These are phyloP conservation scores for Eretmodus cyanostictus DNA, from an alignment of 2,113 vertebrate genomes.

Conservation along the genomic window DNA sequence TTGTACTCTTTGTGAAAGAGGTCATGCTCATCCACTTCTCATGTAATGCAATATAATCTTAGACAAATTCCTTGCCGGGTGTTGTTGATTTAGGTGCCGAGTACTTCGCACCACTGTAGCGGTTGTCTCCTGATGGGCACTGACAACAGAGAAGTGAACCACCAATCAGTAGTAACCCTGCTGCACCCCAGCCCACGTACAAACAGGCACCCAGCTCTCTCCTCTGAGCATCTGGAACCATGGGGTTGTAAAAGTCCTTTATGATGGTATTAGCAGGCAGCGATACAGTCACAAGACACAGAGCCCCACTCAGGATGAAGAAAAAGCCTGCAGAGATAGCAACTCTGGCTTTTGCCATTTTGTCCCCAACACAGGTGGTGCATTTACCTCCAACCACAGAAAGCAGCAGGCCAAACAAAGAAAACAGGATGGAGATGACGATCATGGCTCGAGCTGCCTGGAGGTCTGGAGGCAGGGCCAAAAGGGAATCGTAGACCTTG, in stretches of 20 bases:
- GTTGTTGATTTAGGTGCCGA: constrained; percentile 74
- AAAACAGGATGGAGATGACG: constrained; percentile 81
- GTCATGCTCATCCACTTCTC: background rate
- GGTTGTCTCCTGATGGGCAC: constrained; percentile 72
- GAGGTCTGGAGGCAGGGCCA: constrained; percentile 81
- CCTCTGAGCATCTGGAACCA: constrained; percentile 76
- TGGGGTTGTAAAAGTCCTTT: constrained; percentile 82
- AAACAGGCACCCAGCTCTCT: constrained; percentile 79
- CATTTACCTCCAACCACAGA: constrained; percentile 87
- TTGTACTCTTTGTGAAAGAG: background rate
- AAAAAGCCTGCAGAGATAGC: constrained; percentile 79
- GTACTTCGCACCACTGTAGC: constrained; percentile 79
- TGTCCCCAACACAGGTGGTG: constrained; percentile 84
- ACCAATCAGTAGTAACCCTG: constrained; percentile 78
- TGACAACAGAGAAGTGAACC: constrained; percentile 82
- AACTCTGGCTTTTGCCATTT: constrained; percentile 79
- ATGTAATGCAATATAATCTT: background rate
- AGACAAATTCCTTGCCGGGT: constrained; percentile 80
- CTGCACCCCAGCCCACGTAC: constrained; percentile 75
- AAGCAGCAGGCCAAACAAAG: constrained; percentile 77
- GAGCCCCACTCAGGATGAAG: constrained; percentile 77
- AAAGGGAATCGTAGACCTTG: constrained; percentile 81
- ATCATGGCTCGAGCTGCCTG: constrained; percentile 84
- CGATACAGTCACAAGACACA: constrained; percentile 82
- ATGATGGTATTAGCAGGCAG: constrained; percentile 87